Percentiles rank a stretch among this genome's conserved stretches.
Conservation (phyloP, 1,140 invertebrate genomes). For the Drosophila persimilis region DNA sequence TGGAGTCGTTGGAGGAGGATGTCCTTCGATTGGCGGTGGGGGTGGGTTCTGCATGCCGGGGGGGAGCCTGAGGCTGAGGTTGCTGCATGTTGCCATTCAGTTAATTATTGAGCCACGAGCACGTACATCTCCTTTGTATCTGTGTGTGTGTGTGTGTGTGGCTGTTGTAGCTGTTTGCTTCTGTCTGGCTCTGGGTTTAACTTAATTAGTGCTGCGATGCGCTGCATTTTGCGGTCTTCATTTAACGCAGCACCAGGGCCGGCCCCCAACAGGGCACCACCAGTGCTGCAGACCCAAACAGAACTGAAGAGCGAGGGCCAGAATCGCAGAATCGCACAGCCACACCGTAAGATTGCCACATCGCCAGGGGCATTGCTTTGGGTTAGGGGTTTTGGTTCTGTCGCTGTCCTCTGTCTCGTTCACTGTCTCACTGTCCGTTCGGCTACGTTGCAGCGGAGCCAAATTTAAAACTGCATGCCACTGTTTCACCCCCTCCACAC, state of each 20-base stretch:
- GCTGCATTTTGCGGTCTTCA: constrained; percentile 75
- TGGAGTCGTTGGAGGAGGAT: too few species aligned
- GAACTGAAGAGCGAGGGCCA: background rate
- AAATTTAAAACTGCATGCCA: constrained; percentile 73
- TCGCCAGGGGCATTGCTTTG: too few species aligned
- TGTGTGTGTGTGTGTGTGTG: constrained; percentile 23
- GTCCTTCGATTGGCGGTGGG: background rate
- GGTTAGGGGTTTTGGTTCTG: too few species aligned
- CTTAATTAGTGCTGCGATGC: constrained; percentile 74
- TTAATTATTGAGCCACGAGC: constrained; percentile 74
- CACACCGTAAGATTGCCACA: too few species aligned
- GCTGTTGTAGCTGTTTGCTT: constrained; percentile 49
- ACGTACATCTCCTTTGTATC: constrained; percentile 41
- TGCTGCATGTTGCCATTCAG: constrained; percentile 74
- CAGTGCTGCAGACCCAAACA: background rate
- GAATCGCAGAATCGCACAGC: too few species aligned
- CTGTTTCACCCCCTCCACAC: constrained; percentile 5
- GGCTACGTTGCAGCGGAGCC: constrained; percentile 30
- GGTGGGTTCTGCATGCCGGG: background rate
- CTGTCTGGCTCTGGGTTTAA: constrained; percentile 68
- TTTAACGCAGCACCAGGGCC: constrained; percentile 60
- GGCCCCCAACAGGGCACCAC: background rate
- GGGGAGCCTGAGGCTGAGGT: background rate
- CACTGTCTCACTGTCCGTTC: constrained; percentile 5
- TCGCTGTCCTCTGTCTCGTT: background rate